These are phyloP conservation scores for Himalopsyche tibetana DNA, from an alignment of 2,888 invertebrate species.

Conservation along the genomic window DNA sequence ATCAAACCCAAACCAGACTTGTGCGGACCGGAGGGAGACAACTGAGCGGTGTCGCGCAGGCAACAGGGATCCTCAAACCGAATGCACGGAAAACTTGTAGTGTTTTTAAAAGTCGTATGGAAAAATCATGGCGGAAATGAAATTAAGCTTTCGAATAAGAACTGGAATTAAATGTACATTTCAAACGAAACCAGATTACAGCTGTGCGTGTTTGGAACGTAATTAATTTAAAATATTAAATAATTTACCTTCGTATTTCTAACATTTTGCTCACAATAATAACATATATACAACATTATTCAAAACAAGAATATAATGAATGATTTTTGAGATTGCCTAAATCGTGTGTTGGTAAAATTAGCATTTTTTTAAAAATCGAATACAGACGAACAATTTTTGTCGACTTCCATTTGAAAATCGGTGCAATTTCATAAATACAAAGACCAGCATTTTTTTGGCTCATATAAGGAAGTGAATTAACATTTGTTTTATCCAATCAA, in stretches of 20 bases:
- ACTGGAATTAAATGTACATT: constrained; percentile 7
- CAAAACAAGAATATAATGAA: too few relatives aligned
- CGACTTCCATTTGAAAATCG: too few relatives aligned
- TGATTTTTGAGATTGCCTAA: too few relatives aligned
- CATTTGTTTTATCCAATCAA: too few relatives aligned
- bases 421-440: too few relatives aligned
- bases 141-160: background rate
- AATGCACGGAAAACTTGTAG: constrained; percentile 11
- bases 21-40: constrained; percentile 13
- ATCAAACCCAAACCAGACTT: background rate
- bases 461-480: too few relatives aligned
- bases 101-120: constrained; percentile 6
- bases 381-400: too few relatives aligned
- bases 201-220: background rate
- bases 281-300: background rate
- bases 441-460: too few relatives aligned
- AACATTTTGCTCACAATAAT: background rate
- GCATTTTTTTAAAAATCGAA: too few relatives aligned
- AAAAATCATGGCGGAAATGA: constrained; percentile 13
- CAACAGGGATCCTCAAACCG: constrained; percentile 8
- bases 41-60: background rate
- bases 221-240: background rate
- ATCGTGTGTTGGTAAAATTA: too few relatives aligned
- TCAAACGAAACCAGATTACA: constrained; percentile 1
- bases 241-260: background rate